These are phyloP conservation scores for Cheilosia impressa DNA, from an alignment of 2,888 invertebrate species.

Conservation along the genomic window DNA sequence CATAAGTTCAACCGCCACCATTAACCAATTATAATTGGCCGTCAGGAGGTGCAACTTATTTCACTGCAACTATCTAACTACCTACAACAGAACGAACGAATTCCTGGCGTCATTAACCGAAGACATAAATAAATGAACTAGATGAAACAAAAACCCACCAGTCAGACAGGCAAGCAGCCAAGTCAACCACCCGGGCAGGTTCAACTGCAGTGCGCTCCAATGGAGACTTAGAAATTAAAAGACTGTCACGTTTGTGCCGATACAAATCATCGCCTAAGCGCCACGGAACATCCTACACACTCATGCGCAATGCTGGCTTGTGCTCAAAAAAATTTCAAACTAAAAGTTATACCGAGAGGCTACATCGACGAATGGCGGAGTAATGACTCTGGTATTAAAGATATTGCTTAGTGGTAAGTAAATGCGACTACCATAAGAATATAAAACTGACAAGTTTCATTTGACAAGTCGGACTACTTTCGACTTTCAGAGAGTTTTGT, in stretches of 20 bases:
- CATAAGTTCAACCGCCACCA: constrained; percentile 12
- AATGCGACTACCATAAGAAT: no score
- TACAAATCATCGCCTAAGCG: constrained; percentile 75
- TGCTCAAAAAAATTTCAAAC: constrained; percentile 2
- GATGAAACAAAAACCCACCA: constrained; percentile 64
- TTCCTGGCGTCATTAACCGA: constrained; percentile 63
- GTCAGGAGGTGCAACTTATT: constrained; percentile 42
- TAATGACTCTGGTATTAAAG: no score
- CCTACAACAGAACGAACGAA: constrained; percentile 29
- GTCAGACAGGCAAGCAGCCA: constrained; percentile 33
- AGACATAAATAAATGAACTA: constrained; percentile 61
- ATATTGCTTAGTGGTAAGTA: no score
- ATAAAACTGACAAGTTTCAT: no score
- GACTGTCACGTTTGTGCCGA: constrained; percentile 73
- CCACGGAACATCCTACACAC: constrained; percentile 70
- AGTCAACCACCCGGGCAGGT: constrained; percentile 64
- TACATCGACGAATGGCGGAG: background rate
- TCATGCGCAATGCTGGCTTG: constrained; percentile 39
- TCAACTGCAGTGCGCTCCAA: constrained; percentile 18
- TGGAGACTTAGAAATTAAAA: constrained; percentile 66
- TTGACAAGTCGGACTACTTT: no score
- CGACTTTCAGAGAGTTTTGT: no score
- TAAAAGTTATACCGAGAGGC: constrained; percentile 32
- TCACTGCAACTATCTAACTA: constrained; percentile 19
- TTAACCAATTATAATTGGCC: constrained; percentile 45